phyloP scores from a whole-genome alignment of 2,888 invertebrate species.

The Ochropleura leucogaster region DNA sequence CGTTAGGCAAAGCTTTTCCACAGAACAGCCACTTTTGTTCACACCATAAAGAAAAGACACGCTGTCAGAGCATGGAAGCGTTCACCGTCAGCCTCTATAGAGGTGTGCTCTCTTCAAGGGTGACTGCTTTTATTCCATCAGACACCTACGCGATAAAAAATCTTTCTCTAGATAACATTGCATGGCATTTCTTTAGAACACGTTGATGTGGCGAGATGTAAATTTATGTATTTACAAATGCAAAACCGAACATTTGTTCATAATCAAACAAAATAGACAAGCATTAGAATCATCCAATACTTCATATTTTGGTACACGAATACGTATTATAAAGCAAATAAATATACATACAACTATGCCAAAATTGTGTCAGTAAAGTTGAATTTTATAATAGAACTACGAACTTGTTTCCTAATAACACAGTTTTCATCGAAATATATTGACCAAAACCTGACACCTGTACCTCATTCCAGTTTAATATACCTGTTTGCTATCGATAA shows the following conservation, averaged over 20 bases:
- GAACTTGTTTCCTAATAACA: neutral
- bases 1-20: conserved; percentile 38
- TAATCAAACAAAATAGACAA: neutral
- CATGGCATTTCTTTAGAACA: conserved; percentile 45
- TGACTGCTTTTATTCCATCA: conserved; percentile 53
- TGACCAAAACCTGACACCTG: neutral
- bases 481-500: neutral
- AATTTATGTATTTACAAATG: neutral
- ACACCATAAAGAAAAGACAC: conserved; percentile 70
- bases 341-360: neutral
- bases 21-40: conserved; percentile 71
- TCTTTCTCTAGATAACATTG: conserved; percentile 45
- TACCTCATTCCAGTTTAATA: neutral
- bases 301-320: no score
- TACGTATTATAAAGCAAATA: no score
- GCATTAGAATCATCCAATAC: no score
- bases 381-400: neutral
- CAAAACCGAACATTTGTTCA: conserved; percentile 3
- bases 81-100: conserved; percentile 46
- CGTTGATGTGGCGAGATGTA: neutral
- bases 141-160: conserved; percentile 52
- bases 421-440: neutral
- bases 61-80: conserved; percentile 60
- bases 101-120: conserved; percentile 58
- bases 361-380: neutral